These are phyloP conservation scores for Silurus meridionalis DNA, from an alignment of 2,113 vertebrate genomes.

Conservation along the genomic window DNA sequence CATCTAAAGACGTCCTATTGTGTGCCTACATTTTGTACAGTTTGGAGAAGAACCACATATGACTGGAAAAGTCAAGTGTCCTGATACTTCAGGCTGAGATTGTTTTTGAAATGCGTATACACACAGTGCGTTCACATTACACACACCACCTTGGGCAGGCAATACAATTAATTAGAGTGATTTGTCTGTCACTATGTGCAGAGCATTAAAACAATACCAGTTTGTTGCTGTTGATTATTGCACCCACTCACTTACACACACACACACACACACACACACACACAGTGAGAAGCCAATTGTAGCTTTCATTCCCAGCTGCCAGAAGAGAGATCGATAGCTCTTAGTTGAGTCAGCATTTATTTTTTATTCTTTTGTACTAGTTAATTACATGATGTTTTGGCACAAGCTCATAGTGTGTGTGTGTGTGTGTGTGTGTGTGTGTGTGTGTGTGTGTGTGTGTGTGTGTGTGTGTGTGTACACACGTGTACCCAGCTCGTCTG, in stretches of 20 bases:
- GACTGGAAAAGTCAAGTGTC: background rate
- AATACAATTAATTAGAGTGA: background rate
- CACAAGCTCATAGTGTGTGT: slow-evolving; percentile 42
- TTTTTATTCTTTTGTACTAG: slow-evolving; percentile 38
- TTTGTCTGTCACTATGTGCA: background rate
- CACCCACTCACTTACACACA: background rate
- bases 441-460: background rate
- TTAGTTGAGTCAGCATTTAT: slow-evolving; percentile 62
- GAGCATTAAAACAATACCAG: background rate
- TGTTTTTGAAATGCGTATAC: background rate
- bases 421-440: background rate
- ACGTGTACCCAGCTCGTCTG: background rate
- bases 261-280: slow-evolving; percentile 29
- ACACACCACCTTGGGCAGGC: background rate
- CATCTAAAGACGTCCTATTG: too few relatives aligned
- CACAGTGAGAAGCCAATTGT: background rate
- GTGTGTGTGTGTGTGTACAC: background rate
- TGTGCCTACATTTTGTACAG: too few relatives aligned
- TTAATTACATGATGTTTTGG: slow-evolving; percentile 62
- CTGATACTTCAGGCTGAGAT: background rate
- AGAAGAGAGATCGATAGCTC: slow-evolving; percentile 57
- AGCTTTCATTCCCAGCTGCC: slow-evolving; percentile 4
- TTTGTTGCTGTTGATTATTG: background rate
- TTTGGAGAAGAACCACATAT: too few relatives aligned
- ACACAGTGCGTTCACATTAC: background rate